phyloP scores from a whole-genome alignment of 2,113 vertebrate genomes.

The Tachysurus fulvidraco region DNA sequence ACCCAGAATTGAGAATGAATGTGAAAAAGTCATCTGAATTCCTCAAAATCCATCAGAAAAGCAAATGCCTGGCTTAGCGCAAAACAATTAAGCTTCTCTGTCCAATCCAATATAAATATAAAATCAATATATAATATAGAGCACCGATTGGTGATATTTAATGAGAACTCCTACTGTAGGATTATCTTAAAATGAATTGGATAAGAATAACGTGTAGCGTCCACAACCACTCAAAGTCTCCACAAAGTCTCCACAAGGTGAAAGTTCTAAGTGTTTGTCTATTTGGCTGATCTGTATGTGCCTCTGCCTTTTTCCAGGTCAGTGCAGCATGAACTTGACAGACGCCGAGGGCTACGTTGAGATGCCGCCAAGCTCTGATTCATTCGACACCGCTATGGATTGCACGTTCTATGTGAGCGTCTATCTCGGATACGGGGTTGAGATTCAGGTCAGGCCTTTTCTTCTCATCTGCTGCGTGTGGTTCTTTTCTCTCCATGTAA shows the following conservation, averaged over 20 bases:
- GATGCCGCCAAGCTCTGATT: constrained; percentile 71
- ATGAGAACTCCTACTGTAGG: background rate
- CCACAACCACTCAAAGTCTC: background rate
- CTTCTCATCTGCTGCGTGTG: background rate
- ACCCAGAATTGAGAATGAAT: background rate
- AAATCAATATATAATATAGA: background rate
- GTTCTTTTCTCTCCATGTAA: background rate
- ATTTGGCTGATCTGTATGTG: constrained; percentile 43
- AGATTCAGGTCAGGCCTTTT: constrained; percentile 87
- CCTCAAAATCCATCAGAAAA: background rate
- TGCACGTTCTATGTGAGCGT: constrained; percentile 91
- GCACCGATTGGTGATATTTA: background rate
- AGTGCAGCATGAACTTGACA: constrained; percentile 88
- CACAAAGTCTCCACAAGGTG: background rate
- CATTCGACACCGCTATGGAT: constrained; percentile 75
- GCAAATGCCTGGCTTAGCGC: background rate
- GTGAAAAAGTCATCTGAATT: background rate
- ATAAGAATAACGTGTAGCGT: background rate
- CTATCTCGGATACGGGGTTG: constrained; percentile 93
- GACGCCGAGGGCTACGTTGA: constrained; percentile 86
- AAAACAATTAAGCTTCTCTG: background rate
- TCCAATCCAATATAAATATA: background rate
- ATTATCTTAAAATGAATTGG: background rate
- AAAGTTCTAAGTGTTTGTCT: constrained; percentile 28
- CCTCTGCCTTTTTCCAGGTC: constrained; percentile 74